These are phyloP conservation scores for Sthenelais limicola DNA, from an alignment of 2,888 invertebrate genomes.

Conservation along the genomic window DNA sequence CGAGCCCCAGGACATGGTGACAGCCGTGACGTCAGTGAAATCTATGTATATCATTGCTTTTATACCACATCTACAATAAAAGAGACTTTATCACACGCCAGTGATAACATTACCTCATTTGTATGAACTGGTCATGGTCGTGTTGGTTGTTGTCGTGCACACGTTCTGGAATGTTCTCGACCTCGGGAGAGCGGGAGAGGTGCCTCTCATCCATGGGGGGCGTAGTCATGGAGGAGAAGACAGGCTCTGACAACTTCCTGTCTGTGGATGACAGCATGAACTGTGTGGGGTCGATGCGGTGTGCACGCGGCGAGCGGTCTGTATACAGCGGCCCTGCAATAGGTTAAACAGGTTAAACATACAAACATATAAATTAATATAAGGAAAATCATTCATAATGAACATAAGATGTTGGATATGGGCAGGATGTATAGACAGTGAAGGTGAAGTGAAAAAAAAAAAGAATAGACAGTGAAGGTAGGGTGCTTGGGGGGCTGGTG, in stretches of 20 bases:
- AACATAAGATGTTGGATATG: background rate
- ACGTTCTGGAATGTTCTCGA: slow-evolving; percentile 69
- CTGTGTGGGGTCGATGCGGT: slow-evolving; percentile 51
- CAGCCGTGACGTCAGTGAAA: too few relatives aligned
- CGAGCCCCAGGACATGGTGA: too few relatives aligned
- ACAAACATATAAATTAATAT: background rate
- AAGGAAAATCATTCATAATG: background rate
- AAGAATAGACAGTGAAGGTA: background rate
- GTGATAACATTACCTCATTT: too few relatives aligned
- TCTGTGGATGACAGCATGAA: slow-evolving; percentile 52
- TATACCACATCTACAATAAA: too few relatives aligned
- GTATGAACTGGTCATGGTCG: too few relatives aligned
- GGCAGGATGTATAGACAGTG: background rate
- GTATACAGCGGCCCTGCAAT: slow-evolving; percentile 18
- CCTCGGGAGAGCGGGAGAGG: slow-evolving; percentile 60
- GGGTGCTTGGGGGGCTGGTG: background rate
- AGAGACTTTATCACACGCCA: too few relatives aligned
- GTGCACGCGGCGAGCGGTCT: slow-evolving; percentile 41
- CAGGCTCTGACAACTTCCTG: slow-evolving; percentile 50
- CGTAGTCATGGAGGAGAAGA: slow-evolving; percentile 38
- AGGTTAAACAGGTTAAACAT: background rate
- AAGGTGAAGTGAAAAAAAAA: background rate
- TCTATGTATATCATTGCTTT: too few relatives aligned
- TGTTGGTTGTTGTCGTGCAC: too few relatives aligned
- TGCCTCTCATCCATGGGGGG: slow-evolving; percentile 27